Evolutionary conservation across 1,140 invertebrate genomes (phyloP).

Genomic region (Bombus polaris): DNA sequence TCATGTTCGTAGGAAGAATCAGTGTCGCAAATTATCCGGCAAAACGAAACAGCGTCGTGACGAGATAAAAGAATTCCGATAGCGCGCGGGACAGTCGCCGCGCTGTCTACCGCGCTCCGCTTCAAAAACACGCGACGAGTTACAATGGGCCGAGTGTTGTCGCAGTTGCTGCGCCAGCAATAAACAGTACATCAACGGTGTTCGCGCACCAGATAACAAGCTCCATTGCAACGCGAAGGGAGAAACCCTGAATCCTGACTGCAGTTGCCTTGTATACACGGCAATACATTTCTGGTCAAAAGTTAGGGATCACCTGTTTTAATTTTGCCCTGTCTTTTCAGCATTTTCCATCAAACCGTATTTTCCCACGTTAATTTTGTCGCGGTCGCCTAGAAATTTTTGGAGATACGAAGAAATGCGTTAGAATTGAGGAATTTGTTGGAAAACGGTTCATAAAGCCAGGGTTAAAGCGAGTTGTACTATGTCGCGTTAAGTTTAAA

Average conservation of each 20-base stretch:
- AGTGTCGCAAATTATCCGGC: conserved; percentile 30
- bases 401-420: no score
- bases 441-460: no score
- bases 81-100: background rate
- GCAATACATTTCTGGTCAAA: background rate
- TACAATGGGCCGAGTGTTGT: conserved; percentile 45
- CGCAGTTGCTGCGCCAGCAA: conserved; percentile 59
- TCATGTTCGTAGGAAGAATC: background rate
- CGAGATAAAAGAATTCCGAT: conserved; percentile 30
- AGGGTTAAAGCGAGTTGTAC: no score
- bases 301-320: background rate
- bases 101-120: background rate
- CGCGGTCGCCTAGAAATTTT: no score
- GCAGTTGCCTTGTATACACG: background rate
- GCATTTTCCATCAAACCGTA: background rate
- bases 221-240: conserved; percentile 52
- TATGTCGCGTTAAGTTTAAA: no score
- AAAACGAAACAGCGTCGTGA: background rate
- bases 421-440: background rate
- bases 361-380: no score
- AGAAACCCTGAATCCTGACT: conserved; percentile 3
- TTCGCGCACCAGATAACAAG: conserved; percentile 66
- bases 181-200: conserved; percentile 63
- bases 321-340: background rate
- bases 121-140: conserved; percentile 31